Evolutionary conservation across 1,140 invertebrate species (phyloP).

Genomic region (Sesamia nonagrioides): DNA sequence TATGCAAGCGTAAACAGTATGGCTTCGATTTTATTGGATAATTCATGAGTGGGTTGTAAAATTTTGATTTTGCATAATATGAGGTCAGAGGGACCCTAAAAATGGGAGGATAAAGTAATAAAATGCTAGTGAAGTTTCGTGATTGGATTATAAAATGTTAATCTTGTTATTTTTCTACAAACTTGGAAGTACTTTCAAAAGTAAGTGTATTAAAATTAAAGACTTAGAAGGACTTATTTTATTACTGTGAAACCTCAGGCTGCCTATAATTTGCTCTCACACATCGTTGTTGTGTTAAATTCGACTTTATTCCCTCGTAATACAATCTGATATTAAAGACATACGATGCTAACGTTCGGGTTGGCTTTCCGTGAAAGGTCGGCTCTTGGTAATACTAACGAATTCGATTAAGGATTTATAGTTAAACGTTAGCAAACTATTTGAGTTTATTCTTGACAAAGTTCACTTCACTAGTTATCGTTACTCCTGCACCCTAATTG

Average conservation of each 20-base stretch:
- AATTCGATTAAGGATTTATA: too few relatives aligned
- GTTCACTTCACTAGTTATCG: too few relatives aligned
- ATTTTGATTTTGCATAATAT: conserved; percentile 58
- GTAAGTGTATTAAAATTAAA: background rate
- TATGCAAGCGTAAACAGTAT: conserved; percentile 66
- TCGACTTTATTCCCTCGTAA: background rate
- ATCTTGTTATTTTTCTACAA: conserved; percentile 16
- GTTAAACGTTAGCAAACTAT: background rate
- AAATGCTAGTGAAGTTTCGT: conserved; percentile 47
- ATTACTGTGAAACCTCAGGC: background rate
- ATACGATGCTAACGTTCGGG: too few relatives aligned
- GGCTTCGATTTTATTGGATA: conserved; percentile 72
- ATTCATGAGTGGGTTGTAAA: conserved; percentile 67
- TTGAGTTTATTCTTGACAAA: too few relatives aligned
- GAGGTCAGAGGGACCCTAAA: conserved; percentile 59
- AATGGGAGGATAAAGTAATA: conserved; percentile 54
- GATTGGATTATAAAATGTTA: conserved; percentile 54
- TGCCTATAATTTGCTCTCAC: background rate
- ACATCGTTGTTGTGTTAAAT: background rate
- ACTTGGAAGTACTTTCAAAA: conserved; percentile 15
- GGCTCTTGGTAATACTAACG: too few relatives aligned
- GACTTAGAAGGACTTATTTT: background rate
- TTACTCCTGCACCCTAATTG: too few relatives aligned
- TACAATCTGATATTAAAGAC: background rate
- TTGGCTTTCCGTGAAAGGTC: too few relatives aligned